A percentile compares a stretch with the other conserved stretches of the same genome.
These are phyloP conservation scores for Petrocephalus schoutedeni DNA, from an alignment of 2,797 vertebrate genomes.

Conservation along the genomic window DNA sequence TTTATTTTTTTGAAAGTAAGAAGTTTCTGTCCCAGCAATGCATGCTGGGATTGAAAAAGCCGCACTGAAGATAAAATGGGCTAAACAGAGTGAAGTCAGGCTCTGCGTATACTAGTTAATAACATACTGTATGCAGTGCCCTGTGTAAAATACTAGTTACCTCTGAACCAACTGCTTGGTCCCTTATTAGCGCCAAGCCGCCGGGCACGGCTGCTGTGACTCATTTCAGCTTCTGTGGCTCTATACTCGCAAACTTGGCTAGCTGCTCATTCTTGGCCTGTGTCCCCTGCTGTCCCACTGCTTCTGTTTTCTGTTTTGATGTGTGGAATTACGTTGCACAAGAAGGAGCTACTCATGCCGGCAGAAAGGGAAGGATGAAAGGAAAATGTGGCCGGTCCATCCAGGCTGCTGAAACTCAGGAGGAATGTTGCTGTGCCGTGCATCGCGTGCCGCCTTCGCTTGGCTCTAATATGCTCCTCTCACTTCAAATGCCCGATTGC, in stretches of 20 bases:
- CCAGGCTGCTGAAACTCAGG: slow-evolving; percentile 91
- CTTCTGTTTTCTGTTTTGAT: slow-evolving; percentile 74
- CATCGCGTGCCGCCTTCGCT: background rate
- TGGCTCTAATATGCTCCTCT: slow-evolving; percentile 23
- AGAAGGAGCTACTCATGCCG: slow-evolving; percentile 92
- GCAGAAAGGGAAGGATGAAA: slow-evolving; percentile 97
- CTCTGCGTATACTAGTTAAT: background rate
- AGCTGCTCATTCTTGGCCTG: slow-evolving; percentile 62
- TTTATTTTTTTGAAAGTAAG: too few relatives aligned
- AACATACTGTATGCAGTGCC: background rate
- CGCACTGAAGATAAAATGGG: background rate
- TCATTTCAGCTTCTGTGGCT: slow-evolving; percentile 57
- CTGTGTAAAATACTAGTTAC: background rate
- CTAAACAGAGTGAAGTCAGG: background rate
- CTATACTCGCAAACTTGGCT: slow-evolving; percentile 55
- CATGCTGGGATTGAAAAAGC: slow-evolving; percentile 6
- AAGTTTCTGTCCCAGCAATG: background rate
- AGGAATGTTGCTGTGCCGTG: slow-evolving; percentile 73
- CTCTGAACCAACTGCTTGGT: slow-evolving; percentile 30
- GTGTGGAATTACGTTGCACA: slow-evolving; percentile 77
- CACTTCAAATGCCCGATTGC: background rate
- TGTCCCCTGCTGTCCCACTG: slow-evolving; percentile 52
- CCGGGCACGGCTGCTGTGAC: slow-evolving; percentile 47
- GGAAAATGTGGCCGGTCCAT: slow-evolving; percentile 91
- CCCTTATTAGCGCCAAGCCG: slow-evolving; percentile 45